These are phyloP conservation scores for Protobothrops flavoviridis DNA, from an alignment of 2,113 vertebrate species.

Conservation along the genomic window DNA sequence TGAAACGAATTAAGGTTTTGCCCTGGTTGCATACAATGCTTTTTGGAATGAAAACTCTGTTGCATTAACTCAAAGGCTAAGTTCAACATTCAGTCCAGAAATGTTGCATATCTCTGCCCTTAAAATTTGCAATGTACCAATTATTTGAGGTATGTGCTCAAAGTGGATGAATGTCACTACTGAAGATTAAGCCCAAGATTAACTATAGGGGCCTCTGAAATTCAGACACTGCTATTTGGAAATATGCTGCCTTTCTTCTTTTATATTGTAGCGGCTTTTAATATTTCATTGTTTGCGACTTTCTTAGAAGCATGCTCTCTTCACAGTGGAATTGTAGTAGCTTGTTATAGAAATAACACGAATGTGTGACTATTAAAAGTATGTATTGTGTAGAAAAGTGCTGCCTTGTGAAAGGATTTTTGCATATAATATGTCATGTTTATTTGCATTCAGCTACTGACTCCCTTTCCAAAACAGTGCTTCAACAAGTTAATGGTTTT, in stretches of 20 bases:
- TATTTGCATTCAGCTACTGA: constrained; percentile 44
- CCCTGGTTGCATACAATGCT: not conserved
- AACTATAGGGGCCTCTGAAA: not conserved
- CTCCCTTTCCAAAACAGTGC: constrained; percentile 56
- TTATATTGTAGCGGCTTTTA: not conserved
- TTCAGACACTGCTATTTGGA: not conserved
- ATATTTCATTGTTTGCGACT: constrained; percentile 21
- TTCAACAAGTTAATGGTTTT: constrained; percentile 60
- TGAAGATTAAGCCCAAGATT: not conserved
- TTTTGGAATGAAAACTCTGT: not conserved
- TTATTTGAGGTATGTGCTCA: not conserved
- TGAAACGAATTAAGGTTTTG: not conserved
- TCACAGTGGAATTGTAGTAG: constrained; percentile 24
- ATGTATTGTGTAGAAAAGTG: constrained; percentile 43
- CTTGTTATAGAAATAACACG: constrained; percentile 47
- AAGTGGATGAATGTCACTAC: not conserved
- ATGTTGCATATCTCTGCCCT: not conserved
- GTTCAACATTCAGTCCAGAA: not conserved
- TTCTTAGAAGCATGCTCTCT: constrained; percentile 25
- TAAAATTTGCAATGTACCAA: not conserved
- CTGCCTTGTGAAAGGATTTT: constrained; percentile 45
- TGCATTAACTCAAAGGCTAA: not conserved
- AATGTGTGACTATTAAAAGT: constrained; percentile 37
- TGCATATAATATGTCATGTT: constrained; percentile 28
- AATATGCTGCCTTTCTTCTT: not conserved